Percentiles rank a stretch among this genome's conserved stretches.
Evolutionary conservation across 37 sponge, comb jelly and placozoan genomes (phyloP).

Genomic region (Geodia barretti): DNA sequence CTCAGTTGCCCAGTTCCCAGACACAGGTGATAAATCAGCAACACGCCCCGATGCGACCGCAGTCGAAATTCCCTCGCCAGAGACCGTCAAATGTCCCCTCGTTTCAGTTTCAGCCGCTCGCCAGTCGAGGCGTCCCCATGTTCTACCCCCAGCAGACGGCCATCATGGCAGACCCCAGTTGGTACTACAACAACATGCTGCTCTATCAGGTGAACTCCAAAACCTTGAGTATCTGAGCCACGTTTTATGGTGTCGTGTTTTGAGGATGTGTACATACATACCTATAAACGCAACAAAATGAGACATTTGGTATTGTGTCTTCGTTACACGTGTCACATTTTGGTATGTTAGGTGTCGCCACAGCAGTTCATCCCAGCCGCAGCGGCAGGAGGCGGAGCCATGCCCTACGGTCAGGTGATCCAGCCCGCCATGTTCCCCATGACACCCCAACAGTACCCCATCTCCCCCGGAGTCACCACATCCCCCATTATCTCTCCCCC

Average conservation of each 20-base stretch:
- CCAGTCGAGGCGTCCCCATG: constrained; percentile 19
- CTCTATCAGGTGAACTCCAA: constrained; percentile 29
- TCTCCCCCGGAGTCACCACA: background rate
- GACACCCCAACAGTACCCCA: constrained; percentile 16
- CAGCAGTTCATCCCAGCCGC: constrained; percentile 28
- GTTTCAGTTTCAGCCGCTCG: constrained; percentile 11
- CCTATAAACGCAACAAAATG: no score
- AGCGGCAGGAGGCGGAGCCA: background rate
- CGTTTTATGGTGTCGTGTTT: no score
- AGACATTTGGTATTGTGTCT: no score
- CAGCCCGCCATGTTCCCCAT: constrained; percentile 21
- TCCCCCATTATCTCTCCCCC: background rate
- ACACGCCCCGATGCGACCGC: background rate
- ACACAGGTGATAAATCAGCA: background rate
- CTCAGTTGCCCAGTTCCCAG: background rate
- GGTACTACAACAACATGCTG: constrained; percentile 57
- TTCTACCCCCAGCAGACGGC: constrained; percentile 41
- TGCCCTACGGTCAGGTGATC: constrained; percentile 9
- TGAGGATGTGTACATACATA: no score
- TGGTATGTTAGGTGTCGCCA: background rate
- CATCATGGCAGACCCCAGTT: constrained; percentile 34
- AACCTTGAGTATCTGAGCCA: no score
- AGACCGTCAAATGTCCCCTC: background rate
- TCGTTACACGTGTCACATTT: background rate
- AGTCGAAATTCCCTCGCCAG: background rate